Conservation (phyloP, 2,888 invertebrate genomes). For the Himalopsyche kuldschensis region DNA sequence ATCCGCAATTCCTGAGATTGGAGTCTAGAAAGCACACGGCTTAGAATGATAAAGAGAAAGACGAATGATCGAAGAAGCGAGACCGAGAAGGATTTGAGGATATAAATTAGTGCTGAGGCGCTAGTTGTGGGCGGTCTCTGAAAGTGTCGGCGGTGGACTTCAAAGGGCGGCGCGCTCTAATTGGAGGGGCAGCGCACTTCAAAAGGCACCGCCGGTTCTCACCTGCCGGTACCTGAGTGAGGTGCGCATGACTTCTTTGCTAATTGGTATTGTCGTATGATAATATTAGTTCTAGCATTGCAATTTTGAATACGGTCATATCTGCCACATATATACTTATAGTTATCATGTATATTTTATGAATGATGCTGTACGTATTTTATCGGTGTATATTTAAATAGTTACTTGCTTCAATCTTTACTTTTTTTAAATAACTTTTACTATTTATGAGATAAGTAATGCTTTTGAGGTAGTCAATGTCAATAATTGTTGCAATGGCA, state of each 20-base stretch:
- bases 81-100: not conserved
- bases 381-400: too few species aligned
- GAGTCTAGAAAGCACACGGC: not conserved
- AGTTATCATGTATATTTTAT: too few species aligned
- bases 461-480: too few species aligned
- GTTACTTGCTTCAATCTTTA: too few species aligned
- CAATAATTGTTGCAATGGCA: too few species aligned
- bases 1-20: not conserved
- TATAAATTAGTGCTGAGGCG: conserved; percentile 1
- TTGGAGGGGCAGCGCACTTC: conserved; percentile 35
- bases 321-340: too few species aligned
- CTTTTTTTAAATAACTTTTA: too few species aligned
- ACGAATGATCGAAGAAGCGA: not conserved
- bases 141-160: conserved; percentile 17
- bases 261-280: not conserved
- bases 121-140: conserved; percentile 1
- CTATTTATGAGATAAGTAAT: too few species aligned
- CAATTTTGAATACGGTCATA: too few species aligned
- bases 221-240: conserved; percentile 10
- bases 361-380: too few species aligned
- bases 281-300: not conserved
- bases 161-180: conserved; percentile 36
- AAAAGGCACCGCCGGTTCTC: conserved; percentile 37
- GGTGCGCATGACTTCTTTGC: not conserved
- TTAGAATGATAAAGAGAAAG: not conserved